These are phyloP conservation scores for Drosophila ustulata DNA, from an alignment of 2,888 invertebrate genomes.

Conservation along the genomic window DNA sequence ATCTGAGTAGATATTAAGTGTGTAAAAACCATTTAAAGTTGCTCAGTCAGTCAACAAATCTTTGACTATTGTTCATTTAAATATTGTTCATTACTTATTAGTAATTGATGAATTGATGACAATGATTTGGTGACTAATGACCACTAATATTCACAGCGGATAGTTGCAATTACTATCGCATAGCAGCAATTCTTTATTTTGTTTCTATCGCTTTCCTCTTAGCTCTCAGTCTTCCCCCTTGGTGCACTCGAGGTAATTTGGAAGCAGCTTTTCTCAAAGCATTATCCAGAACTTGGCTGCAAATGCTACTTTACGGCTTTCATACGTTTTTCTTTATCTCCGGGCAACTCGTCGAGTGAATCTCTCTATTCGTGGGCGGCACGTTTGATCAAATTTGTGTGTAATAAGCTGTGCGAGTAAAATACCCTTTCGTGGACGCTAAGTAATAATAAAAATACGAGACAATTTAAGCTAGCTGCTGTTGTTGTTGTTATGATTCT, in stretches of 20 bases:
- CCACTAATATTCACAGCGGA: too few relatives aligned
- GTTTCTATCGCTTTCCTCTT: neutral
- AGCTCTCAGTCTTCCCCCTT: neutral
- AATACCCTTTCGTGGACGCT: constrained; percentile 40
- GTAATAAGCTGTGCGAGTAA: constrained; percentile 45
- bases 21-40: too few relatives aligned
- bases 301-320: constrained; percentile 60
- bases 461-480: constrained; percentile 64
- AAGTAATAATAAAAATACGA: constrained; percentile 60
- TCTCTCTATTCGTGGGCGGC: constrained; percentile 14
- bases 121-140: too few relatives aligned
- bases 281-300: constrained; percentile 19
- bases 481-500: neutral
- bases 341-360: constrained; percentile 7
- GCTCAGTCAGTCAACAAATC: too few relatives aligned
- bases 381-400: constrained; percentile 35
- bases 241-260: constrained; percentile 1
- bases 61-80: too few relatives aligned
- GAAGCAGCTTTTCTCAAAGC: constrained; percentile 6
- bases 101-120: too few relatives aligned
- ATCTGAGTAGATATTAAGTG: too few relatives aligned
- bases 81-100: too few relatives aligned
- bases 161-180: constrained; percentile 9
- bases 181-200: neutral
- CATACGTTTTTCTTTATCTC: constrained; percentile 54